Evolutionary conservation across 2,888 invertebrate species (phyloP).

Genomic region (Nephrotoma guestfalica): DNA sequence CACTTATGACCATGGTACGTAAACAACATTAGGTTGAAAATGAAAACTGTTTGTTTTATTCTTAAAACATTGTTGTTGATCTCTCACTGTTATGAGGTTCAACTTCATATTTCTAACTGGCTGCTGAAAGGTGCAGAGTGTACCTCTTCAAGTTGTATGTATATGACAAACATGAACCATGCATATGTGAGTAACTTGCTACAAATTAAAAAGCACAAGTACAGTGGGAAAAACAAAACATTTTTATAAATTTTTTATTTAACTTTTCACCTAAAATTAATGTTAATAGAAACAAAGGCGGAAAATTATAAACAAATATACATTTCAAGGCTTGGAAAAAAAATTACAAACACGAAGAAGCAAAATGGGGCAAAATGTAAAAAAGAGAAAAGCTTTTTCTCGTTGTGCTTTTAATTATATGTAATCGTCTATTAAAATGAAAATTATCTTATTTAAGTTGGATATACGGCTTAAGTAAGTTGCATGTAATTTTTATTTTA

Average conservation of each 20-base stretch:
- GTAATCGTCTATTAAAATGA: not conserved
- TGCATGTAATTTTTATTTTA: not conserved
- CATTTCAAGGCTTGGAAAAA: not conserved
- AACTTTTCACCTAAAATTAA: not conserved
- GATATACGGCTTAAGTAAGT: not conserved
- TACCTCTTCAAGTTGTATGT: not conserved
- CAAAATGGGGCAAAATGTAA: not conserved
- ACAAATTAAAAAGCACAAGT: not conserved
- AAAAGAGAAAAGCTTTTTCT: not conserved
- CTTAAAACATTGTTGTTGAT: not conserved
- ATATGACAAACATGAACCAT: not conserved
- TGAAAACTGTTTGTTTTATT: not conserved
- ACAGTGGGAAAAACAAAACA: not conserved
- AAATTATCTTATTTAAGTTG: not conserved
- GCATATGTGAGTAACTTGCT: not conserved
- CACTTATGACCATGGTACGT: not conserved
- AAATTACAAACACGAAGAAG: not conserved
- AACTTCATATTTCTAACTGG: not conserved
- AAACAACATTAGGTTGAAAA: not conserved
- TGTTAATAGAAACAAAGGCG: not conserved
- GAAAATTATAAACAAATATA: not conserved
- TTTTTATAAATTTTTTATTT: not conserved
- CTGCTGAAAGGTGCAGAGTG: not conserved
- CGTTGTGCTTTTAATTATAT: not conserved
- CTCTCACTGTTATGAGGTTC: not conserved